Percentiles rank a stretch among this genome's conserved stretches.
phyloP scores from a whole-genome alignment of 2,888 invertebrate species.

The Charanyca ferruginea region DNA sequence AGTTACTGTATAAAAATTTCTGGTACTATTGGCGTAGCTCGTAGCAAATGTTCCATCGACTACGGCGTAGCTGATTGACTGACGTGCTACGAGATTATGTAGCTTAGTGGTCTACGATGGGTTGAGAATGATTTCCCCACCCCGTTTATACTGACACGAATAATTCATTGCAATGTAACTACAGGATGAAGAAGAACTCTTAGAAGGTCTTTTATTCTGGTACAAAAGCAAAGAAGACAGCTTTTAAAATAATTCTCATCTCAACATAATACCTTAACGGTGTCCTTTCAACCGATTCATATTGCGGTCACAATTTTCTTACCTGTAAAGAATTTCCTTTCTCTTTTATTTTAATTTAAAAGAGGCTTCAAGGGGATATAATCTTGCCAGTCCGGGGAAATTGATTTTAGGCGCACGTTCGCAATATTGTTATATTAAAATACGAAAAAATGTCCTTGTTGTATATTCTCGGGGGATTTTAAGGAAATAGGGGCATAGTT shows the following conservation, averaged over 20 bases:
- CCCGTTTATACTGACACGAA: neutral
- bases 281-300: slow-evolving; percentile 42
- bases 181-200: neutral
- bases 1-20: too few species aligned
- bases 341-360: slow-evolving; percentile 67
- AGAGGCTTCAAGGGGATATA: slow-evolving; percentile 53
- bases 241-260: slow-evolving; percentile 50
- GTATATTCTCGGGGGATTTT: slow-evolving; percentile 26
- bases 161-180: neutral
- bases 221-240: slow-evolving; percentile 12
- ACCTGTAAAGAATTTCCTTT: slow-evolving; percentile 48
- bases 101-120: neutral
- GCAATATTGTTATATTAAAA: slow-evolving; percentile 56
- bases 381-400: slow-evolving; percentile 59
- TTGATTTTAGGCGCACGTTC: slow-evolving; percentile 60
- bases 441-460: slow-evolving; percentile 38
- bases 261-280: slow-evolving; percentile 36
- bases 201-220: neutral
- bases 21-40: neutral
- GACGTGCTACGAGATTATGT: neutral
- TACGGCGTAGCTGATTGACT: slow-evolving; percentile 6
- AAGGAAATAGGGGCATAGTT: slow-evolving; percentile 28
- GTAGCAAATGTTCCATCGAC: neutral
- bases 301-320: slow-evolving; percentile 42
- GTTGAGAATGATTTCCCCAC: neutral